phyloP scores from a whole-genome alignment of 2,113 vertebrate species.

The Serinus canaria region DNA sequence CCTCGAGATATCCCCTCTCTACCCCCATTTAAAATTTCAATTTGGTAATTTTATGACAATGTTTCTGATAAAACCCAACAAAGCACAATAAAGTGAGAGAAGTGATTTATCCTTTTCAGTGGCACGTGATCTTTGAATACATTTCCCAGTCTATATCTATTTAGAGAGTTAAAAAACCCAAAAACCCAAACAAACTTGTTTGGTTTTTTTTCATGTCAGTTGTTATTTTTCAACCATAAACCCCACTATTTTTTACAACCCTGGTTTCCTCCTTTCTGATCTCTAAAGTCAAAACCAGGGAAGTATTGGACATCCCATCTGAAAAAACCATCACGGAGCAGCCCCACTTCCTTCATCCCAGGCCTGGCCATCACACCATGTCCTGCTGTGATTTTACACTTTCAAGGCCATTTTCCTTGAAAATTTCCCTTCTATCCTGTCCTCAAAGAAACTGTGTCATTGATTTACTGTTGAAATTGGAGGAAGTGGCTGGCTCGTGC shows the following conservation, averaged over 20 bases:
- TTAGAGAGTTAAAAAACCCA: neutral
- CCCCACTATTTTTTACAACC: neutral
- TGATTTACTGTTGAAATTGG: neutral
- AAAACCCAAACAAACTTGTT: neutral
- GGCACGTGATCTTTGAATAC: neutral
- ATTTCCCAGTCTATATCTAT: neutral
- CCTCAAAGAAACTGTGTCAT: neutral
- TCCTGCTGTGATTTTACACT: neutral
- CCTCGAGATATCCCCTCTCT: constrained; percentile 7
- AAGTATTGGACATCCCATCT: neutral
- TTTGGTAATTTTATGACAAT: constrained; percentile 44
- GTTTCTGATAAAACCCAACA: neutral
- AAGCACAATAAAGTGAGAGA: neutral
- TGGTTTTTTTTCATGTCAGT: neutral
- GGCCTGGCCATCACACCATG: neutral
- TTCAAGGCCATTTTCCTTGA: neutral
- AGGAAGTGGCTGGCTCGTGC: neutral
- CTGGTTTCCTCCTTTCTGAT: neutral
- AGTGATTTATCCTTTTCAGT: constrained; percentile 7
- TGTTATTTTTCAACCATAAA: neutral
- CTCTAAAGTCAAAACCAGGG: neutral
- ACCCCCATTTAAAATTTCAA: constrained; percentile 12
- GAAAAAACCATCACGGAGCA: neutral
- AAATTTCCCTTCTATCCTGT: neutral
- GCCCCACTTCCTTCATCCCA: neutral